Percentiles rank a stretch among this genome's conserved stretches.
These are phyloP conservation scores for Catostylus mosaicus DNA, from an alignment of 30 jellyfish, hydroid and myxozoan species.

Conservation along the genomic window DNA sequence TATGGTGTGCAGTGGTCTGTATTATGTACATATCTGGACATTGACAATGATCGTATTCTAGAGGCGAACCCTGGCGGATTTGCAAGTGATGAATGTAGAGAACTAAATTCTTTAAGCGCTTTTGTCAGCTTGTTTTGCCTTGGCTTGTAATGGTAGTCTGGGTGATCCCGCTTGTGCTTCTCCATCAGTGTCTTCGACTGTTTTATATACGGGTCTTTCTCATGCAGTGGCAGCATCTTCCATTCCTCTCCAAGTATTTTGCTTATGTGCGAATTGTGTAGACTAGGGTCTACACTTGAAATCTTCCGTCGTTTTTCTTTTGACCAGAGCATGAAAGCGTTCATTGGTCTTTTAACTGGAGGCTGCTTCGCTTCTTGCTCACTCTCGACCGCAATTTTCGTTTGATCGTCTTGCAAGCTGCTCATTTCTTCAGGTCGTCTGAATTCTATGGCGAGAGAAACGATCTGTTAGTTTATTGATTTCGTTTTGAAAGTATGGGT, in stretches of 20 bases:
- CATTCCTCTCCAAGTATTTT: slow-evolving; percentile 88
- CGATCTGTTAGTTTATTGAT: no score
- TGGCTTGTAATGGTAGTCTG: slow-evolving; percentile 85
- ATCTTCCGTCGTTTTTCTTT: slow-evolving; percentile 75
- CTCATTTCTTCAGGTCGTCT: slow-evolving; percentile 5
- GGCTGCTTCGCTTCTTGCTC: background rate
- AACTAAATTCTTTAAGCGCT: slow-evolving; percentile 60
- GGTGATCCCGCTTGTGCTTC: slow-evolving; percentile 80
- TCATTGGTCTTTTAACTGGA: slow-evolving; percentile 82
- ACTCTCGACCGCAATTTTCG: background rate
- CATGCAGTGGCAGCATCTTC: slow-evolving; percentile 66
- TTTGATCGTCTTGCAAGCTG: slow-evolving; percentile 1
- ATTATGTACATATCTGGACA: background rate
- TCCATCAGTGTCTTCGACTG: slow-evolving; percentile 78
- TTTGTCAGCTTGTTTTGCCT: slow-evolving; percentile 75
- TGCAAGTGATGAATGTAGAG: slow-evolving; percentile 27
- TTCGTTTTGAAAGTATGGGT: no score
- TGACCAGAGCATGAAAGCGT: slow-evolving; percentile 95
- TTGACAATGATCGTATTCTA: slow-evolving; percentile 12
- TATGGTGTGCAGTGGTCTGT: slow-evolving; percentile 15
- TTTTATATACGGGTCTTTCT: slow-evolving; percentile 71
- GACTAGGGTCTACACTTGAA: slow-evolving; percentile 80
- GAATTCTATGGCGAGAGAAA: background rate
- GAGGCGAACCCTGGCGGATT: slow-evolving; percentile 39
- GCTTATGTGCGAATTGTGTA: slow-evolving; percentile 86